A percentile compares a stretch with the other conserved stretches of the same genome.
Conservation (phyloP, 1,140 invertebrate genomes). For the Drosophila grimshawi region DNA sequence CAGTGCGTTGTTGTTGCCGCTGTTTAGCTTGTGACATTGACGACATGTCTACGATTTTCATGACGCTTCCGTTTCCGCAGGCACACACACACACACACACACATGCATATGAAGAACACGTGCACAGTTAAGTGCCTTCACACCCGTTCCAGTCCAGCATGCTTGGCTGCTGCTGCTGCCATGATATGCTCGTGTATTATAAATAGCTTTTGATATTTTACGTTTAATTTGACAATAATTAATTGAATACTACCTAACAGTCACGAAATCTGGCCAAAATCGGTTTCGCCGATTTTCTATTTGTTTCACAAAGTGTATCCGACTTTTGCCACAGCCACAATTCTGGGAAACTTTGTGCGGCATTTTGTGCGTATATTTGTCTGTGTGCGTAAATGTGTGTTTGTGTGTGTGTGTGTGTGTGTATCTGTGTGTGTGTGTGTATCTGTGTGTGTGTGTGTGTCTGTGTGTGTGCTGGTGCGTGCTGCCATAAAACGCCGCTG, state of each 20-base stretch:
- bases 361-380: not conserved
- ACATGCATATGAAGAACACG: slow-evolving; percentile 15
- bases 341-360: not conserved
- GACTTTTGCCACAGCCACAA: not conserved
- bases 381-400: not conserved
- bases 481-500: slow-evolving; percentile 48
- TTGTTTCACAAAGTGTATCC: slow-evolving; percentile 26
- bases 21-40: slow-evolving; percentile 63
- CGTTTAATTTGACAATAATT: slow-evolving; percentile 74
- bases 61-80: slow-evolving; percentile 50
- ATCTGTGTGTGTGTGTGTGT: slow-evolving; percentile 8
- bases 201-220: slow-evolving; percentile 66
- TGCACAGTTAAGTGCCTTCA: slow-evolving; percentile 19
- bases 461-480: slow-evolving; percentile 30
- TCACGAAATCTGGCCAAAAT: slow-evolving; percentile 28
- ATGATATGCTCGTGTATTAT: slow-evolving; percentile 45
- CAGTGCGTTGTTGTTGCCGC: slow-evolving; percentile 19
- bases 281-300: slow-evolving; percentile 16
- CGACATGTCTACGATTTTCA: slow-evolving; percentile 67
- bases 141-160: not conserved
- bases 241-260: slow-evolving; percentile 54
- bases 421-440: not conserved
- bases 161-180: not conserved
- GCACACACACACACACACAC: not conserved
- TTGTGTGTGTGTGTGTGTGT: not conserved